Evolutionary conservation across 2,888 invertebrate species (phyloP).

Genomic region (Aporophyla lueneburgensis): DNA sequence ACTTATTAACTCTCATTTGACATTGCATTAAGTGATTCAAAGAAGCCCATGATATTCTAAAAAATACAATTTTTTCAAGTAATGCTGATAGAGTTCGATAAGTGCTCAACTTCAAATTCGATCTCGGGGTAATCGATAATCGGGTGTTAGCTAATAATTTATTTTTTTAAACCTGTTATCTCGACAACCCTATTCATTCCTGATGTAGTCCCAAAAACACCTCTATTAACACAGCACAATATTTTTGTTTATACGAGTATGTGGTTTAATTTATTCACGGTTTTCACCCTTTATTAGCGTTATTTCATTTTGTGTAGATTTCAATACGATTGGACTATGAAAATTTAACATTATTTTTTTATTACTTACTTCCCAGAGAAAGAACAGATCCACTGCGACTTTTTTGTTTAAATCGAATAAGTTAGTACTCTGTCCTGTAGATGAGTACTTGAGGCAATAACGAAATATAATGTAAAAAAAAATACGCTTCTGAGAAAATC

Average conservation of each 20-base stretch:
- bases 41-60: not conserved
- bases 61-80: not conserved
- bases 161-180: not conserved
- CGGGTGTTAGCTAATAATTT: not conserved
- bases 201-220: not conserved
- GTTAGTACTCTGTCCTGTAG: not conserved
- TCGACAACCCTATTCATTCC: constrained; percentile 41
- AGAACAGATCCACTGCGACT: too few species aligned
- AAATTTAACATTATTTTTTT: not conserved
- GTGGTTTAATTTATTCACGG: constrained; percentile 33
- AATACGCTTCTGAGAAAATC: not conserved
- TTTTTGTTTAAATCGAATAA: not conserved
- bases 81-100: not conserved
- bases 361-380: too few species aligned
- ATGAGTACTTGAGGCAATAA: not conserved
- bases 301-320: constrained; percentile 17
- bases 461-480: not conserved
- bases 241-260: constrained; percentile 28
- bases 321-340: not conserved
- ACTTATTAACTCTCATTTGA: not conserved
- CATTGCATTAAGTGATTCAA: not conserved
- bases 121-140: too few species aligned
- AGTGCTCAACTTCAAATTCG: not conserved
- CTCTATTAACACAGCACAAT: constrained; percentile 29
- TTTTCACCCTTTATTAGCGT: constrained; percentile 1